A percentile compares a stretch with the other conserved stretches of the same genome.
phyloP scores from a whole-genome alignment of 2,888 invertebrate species.

The Drosophila borborema region DNA sequence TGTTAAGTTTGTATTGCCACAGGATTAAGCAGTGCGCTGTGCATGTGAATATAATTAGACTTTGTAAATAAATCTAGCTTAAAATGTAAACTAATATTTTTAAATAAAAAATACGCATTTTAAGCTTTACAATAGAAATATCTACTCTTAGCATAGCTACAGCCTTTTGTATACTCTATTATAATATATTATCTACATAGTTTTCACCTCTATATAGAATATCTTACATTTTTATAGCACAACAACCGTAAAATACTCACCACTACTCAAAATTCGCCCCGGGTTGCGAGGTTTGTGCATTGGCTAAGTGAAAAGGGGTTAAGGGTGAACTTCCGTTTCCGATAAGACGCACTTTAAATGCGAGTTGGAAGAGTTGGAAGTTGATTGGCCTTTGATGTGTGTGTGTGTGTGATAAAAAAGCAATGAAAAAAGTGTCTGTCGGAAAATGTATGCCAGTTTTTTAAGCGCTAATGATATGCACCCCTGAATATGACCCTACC shows the following conservation, averaged over 20 bases:
- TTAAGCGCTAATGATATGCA: slow-evolving; percentile 82
- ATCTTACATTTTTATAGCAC: slow-evolving; percentile 37
- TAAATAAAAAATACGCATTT: no score
- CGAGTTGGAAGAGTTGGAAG: slow-evolving; percentile 63
- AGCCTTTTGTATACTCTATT: not conserved
- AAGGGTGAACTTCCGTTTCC: slow-evolving; percentile 73
- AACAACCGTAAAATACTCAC: not conserved
- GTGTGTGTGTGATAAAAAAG: slow-evolving; percentile 44
- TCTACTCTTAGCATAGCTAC: not conserved
- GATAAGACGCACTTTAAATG: slow-evolving; percentile 59
- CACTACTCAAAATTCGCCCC: slow-evolving; percentile 11
- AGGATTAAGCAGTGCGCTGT: not conserved
- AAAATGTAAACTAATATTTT: no score
- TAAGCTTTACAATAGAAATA: no score
- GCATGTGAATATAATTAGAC: not conserved
- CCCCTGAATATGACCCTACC: slow-evolving; percentile 64
- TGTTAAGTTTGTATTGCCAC: not conserved
- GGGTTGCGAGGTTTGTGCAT: slow-evolving; percentile 33
- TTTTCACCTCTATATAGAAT: slow-evolving; percentile 1
- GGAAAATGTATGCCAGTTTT: slow-evolving; percentile 76
- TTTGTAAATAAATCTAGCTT: no score
- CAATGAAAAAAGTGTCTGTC: slow-evolving; percentile 63
- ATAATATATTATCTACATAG: not conserved
- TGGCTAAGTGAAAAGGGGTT: slow-evolving; percentile 47
- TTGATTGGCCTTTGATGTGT: slow-evolving; percentile 77